These are phyloP conservation scores for Criorhina ranunculi DNA, from an alignment of 2,888 invertebrate species.

Conservation along the genomic window DNA sequence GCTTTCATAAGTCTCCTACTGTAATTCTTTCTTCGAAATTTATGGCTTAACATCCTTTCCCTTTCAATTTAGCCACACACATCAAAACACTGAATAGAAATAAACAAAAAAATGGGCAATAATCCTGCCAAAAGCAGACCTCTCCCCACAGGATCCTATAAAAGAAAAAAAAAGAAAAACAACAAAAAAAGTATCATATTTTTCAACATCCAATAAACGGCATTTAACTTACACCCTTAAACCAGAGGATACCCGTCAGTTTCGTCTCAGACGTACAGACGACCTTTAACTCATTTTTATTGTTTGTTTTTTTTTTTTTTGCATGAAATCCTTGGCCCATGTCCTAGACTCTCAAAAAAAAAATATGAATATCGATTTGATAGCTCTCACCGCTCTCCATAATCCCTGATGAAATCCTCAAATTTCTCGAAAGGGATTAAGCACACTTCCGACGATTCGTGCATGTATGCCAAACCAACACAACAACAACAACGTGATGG, in stretches of 20 bases:
- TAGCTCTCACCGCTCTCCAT: background rate
- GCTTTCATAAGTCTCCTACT: background rate
- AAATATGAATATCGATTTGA: conserved; percentile 65
- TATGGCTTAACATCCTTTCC: conserved; percentile 25
- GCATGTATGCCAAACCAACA: conserved; percentile 13
- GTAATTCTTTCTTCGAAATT: conserved; percentile 4
- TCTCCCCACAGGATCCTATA: conserved; percentile 12
- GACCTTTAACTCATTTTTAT: conserved; percentile 62
- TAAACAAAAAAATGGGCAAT: conserved; percentile 53
- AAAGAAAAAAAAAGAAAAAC: conserved; percentile 9
- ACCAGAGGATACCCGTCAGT: conserved; percentile 8
- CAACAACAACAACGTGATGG: conserved; percentile 27
- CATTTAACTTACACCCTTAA: conserved; percentile 25
- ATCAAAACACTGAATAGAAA: conserved; percentile 40
- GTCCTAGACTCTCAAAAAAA: background rate
- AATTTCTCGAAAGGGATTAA: conserved; percentile 54
- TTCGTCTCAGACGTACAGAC: conserved; percentile 57
- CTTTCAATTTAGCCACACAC: conserved; percentile 26
- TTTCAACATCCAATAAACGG: conserved; percentile 36
- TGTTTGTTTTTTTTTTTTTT: conserved; percentile 62
- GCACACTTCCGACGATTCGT: conserved; percentile 54
- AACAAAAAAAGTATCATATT: conserved; percentile 2
- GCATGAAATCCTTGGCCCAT: conserved; percentile 56
- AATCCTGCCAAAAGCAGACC: conserved; percentile 22
- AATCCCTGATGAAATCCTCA: conserved; percentile 35